These are phyloP conservation scores for Drosophila ustulata DNA, from an alignment of 2,888 invertebrate genomes.

Conservation along the genomic window DNA sequence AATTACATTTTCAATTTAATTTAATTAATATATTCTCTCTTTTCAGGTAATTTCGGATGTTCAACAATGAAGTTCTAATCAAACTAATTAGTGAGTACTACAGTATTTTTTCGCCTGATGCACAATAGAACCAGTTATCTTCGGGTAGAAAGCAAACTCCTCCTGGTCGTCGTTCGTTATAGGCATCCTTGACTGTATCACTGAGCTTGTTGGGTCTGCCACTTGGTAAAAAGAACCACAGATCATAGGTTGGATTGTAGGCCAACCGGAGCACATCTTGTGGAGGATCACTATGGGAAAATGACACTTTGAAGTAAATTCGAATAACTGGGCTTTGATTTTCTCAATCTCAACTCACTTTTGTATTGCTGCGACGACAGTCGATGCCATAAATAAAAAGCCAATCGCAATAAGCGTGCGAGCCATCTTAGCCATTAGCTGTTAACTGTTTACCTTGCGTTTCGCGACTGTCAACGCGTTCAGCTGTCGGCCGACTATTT, in stretches of 20 bases:
- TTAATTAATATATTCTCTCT: background rate
- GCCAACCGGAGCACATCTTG: constrained; percentile 15
- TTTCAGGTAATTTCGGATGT: constrained; percentile 13
- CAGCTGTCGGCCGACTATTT: constrained; percentile 26
- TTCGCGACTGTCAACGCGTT: constrained; percentile 33
- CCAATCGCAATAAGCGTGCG: constrained; percentile 32
- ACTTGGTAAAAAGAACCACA: constrained; percentile 66
- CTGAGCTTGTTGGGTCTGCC: constrained; percentile 44
- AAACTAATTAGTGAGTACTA: background rate
- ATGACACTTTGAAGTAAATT: background rate
- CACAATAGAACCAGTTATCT: constrained; percentile 54
- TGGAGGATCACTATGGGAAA: background rate
- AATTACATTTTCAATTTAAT: background rate
- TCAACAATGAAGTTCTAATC: background rate
- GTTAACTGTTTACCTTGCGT: constrained; percentile 20
- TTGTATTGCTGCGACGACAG: background rate
- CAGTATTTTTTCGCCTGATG: constrained; percentile 10
- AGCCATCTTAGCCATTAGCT: constrained; percentile 23
- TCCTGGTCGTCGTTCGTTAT: constrained; percentile 34
- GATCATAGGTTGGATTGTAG: constrained; percentile 69
- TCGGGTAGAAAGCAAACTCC: constrained; percentile 50
- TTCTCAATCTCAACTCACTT: constrained; percentile 30
- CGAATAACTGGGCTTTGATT: background rate
- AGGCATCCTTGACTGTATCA: constrained; percentile 43
- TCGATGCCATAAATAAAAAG: constrained; percentile 32